A percentile compares a stretch with the other conserved stretches of the same genome.
phyloP scores from a whole-genome alignment of 2,113 vertebrate genomes.

The Eretmochelys imbricata region DNA sequence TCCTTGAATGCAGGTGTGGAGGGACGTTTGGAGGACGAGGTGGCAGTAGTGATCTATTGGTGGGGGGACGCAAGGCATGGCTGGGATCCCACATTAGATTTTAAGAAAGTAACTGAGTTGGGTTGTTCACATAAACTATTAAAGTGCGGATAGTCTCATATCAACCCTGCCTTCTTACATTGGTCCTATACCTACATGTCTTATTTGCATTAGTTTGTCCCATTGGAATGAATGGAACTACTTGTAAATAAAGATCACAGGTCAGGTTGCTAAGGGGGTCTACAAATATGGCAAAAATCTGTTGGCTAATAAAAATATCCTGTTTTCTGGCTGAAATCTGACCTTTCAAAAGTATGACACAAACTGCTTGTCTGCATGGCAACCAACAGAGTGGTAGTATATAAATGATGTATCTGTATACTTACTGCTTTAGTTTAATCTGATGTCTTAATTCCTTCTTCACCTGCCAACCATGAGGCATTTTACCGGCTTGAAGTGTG shows the following conservation, averaged over 20 bases:
- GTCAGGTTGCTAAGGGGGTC: background rate
- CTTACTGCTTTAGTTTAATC: background rate
- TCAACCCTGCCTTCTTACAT: background rate
- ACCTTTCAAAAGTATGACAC: background rate
- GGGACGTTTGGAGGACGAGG: background rate
- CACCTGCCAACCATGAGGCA: background rate
- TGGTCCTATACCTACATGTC: background rate
- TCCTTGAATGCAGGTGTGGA: background rate
- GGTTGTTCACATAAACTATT: background rate
- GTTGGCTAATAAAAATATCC: background rate
- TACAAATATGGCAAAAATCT: background rate
- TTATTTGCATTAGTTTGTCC: fast-evolving
- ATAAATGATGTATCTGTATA: background rate
- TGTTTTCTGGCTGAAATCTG: background rate
- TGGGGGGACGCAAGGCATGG: background rate
- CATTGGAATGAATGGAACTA: background rate
- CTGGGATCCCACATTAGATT: background rate
- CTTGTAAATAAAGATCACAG: background rate
- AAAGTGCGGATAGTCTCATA: background rate
- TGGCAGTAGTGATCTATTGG: background rate
- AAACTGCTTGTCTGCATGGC: background rate
- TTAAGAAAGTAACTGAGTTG: background rate
- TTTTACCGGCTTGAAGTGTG: background rate
- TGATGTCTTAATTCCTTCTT: background rate
- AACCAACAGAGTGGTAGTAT: background rate